These are phyloP conservation scores for Nomia melanderi DNA, from an alignment of 1,140 invertebrate genomes.

Conservation along the genomic window DNA sequence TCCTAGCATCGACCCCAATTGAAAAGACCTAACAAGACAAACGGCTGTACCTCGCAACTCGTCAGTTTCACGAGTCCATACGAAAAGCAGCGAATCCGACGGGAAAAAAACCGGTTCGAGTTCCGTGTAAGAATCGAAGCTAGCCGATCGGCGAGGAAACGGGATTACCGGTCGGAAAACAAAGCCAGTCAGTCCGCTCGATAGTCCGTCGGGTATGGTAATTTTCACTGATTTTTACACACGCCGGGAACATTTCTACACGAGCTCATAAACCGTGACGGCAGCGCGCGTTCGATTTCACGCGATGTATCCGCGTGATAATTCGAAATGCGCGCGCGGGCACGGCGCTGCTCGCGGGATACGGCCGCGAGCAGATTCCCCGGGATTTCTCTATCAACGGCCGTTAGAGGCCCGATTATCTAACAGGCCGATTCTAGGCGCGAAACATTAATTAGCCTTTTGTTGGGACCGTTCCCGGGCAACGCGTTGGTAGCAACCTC, in stretches of 20 bases:
- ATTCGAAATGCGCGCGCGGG: not conserved
- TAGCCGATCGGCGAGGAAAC: not conserved
- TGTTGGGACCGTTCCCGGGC: not conserved
- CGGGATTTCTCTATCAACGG: constrained; percentile 47
- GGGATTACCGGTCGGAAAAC: not conserved
- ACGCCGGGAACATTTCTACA: not conserved
- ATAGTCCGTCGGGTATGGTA: not conserved
- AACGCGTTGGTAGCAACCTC: constrained; percentile 7
- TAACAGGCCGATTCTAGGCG: constrained; percentile 19
- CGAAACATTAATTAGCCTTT: constrained; percentile 25
- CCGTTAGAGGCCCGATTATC: constrained; percentile 42
- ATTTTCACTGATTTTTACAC: not conserved
- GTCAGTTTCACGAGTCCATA: too few relatives aligned
- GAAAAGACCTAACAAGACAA: too few relatives aligned
- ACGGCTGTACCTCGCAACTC: too few relatives aligned
- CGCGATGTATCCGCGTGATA: constrained; percentile 34
- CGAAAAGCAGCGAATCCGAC: too few relatives aligned
- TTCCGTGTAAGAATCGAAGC: not conserved
- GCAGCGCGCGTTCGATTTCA: constrained; percentile 27
- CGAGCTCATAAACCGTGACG: not conserved
- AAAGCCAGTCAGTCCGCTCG: not conserved
- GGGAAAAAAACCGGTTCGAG: too few relatives aligned
- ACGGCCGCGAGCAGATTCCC: constrained; percentile 3
- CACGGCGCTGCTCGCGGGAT: too few relatives aligned
- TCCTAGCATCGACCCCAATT: too few relatives aligned